Conservation (phyloP, 1,140 invertebrate species). For the Leptestheria dahalacensis region DNA sequence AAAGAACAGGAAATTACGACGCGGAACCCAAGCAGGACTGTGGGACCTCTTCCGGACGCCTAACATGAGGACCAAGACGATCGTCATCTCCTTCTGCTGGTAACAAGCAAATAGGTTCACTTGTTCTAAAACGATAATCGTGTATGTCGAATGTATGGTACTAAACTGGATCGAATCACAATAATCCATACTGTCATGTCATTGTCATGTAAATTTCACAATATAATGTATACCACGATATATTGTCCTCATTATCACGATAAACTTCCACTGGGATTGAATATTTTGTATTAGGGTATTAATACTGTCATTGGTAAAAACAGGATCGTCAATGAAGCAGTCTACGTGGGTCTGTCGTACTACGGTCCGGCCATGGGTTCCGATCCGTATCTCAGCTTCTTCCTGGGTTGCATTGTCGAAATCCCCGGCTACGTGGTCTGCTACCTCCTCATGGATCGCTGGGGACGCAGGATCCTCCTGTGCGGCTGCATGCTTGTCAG, state of each 20-base stretch:
- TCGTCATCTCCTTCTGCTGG: slow-evolving; percentile 25
- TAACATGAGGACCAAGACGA: slow-evolving; percentile 23
- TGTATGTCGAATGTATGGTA: neutral
- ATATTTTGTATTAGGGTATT: neutral
- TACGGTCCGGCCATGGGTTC: slow-evolving; percentile 15
- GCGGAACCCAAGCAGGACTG: slow-evolving; percentile 10
- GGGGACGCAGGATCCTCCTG: slow-evolving; percentile 48
- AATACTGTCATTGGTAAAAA: neutral
- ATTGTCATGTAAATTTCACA: neutral
- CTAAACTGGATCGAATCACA: neutral
- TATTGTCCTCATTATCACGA: neutral
- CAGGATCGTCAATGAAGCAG: slow-evolving; percentile 19
- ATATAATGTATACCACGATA: neutral
- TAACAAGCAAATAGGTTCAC: slow-evolving; percentile 8
- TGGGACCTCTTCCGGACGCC: slow-evolving; percentile 22
- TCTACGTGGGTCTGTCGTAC: slow-evolving; percentile 18
- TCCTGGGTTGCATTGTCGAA: slow-evolving; percentile 22
- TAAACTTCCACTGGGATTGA: neutral
- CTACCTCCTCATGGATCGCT: slow-evolving; percentile 19
- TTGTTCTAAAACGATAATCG: neutral
- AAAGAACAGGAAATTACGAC: neutral
- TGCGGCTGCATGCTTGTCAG: slow-evolving; percentile 66
- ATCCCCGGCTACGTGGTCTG: slow-evolving; percentile 21
- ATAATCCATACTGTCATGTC: neutral
- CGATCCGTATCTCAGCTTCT: slow-evolving; percentile 20